Base-by-base conservation (phyloP, 2,797 vertebrate genomes). In the Garrulus glandarius region DNA sequence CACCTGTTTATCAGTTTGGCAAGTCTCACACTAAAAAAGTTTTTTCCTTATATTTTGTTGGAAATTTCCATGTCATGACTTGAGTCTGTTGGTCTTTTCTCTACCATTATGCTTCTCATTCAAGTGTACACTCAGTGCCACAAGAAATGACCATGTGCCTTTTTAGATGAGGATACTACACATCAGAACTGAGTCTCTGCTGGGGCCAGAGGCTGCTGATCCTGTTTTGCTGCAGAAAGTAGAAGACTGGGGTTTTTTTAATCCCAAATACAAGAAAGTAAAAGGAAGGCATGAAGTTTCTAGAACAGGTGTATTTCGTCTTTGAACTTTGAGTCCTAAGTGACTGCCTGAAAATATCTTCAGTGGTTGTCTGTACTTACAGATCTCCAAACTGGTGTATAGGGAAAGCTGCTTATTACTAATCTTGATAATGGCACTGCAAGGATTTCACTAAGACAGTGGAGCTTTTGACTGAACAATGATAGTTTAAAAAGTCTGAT, bases 161-260 rank as follows among this genome's bases (percentile, higher is more conserved):
- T 70, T 84, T 77, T 8, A 56, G 21, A 32, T 5, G 4, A 67
- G 20, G 21, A 68, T 3, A n/a, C 8, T 37, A 18, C 19, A 23
- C 3, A n/a, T 18, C 11, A 50, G 36, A 63, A 78, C 2, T 13
- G 12, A 52, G 5, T 46, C 24, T 82, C 56, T 55, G 32, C 22
- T 67, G 36, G 43, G 64, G 10, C 13, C 18, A 7, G 12, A 69
- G 11, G 24, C 19, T 84, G 15, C 19, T 63, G 23, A n/a, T 55
- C 15, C 13, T 43, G 2, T 43, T 47, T 39, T 65, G 15, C 21
- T 50, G 10, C 15, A 43, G 39, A 60, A 64, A 15, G 23, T 20
- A 39, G 64, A 67, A 18, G 1, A 9, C 2, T 10, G 5, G 4
- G 11, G 1, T 0, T 22, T 26, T 72, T 76, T 59, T 1, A 63